Conservation (phyloP, 2,888 invertebrate genomes). For the Pollenia labialis region DNA sequence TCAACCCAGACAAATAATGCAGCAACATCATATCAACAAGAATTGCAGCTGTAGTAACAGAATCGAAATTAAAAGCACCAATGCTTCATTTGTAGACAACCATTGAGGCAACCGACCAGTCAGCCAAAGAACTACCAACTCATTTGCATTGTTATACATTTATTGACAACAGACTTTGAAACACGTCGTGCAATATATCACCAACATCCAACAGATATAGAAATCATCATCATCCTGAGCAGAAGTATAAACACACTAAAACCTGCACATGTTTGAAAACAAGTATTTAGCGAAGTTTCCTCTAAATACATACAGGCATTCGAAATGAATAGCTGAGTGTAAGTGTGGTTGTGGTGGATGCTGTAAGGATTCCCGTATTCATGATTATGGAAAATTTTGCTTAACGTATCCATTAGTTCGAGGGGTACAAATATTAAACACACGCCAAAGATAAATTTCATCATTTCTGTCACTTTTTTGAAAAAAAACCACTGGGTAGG, state of each 20-base stretch:
- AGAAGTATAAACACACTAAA: background rate
- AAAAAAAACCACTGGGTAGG: background rate
- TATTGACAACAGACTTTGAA: conserved; percentile 65
- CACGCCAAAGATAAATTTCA: conserved; percentile 36
- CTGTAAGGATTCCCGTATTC: conserved; percentile 39
- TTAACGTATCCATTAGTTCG: conserved; percentile 31
- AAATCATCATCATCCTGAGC: conserved; percentile 23
- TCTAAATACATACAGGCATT: background rate
- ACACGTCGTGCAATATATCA: conserved; percentile 35
- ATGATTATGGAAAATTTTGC: conserved; percentile 41
- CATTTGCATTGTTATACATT: conserved; percentile 69
- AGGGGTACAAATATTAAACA: background rate
- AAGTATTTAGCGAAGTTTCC: conserved; percentile 17
- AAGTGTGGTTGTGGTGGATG: conserved; percentile 36
- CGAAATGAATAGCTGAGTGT: conserved; percentile 27
- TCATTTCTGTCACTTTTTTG: conserved; percentile 17
- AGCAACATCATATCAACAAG: conserved; percentile 51
- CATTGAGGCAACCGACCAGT: conserved; percentile 51
- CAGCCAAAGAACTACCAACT: conserved; percentile 59
- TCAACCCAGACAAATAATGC: conserved; percentile 37
- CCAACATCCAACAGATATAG: conserved; percentile 6
- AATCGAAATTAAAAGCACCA: conserved; percentile 57
- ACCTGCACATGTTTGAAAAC: background rate
- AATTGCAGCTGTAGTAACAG: conserved; percentile 43
- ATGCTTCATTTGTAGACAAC: conserved; percentile 59